Evolutionary conservation across 2,888 invertebrate species (phyloP).

Genomic region (Nephrotoma guestfalica): DNA sequence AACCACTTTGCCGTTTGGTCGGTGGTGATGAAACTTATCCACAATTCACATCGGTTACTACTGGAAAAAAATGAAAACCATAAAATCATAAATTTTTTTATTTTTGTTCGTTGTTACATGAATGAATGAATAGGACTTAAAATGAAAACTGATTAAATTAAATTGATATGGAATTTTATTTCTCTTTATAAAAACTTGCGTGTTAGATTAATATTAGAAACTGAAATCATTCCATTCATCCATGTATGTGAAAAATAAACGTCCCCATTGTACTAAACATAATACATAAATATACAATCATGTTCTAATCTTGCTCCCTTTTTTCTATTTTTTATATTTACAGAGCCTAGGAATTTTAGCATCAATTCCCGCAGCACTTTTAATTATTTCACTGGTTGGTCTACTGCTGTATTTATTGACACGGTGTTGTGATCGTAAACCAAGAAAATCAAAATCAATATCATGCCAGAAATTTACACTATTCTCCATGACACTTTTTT

Average conservation of each 20-base stretch:
- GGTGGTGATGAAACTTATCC: too few species aligned
- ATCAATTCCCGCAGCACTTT: slow-evolving; percentile 82
- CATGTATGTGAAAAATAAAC: background rate
- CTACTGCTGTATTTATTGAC: slow-evolving; percentile 85
- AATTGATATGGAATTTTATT: background rate
- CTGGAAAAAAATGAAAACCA: background rate
- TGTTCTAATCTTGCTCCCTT: background rate
- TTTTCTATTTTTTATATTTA: slow-evolving; percentile 22
- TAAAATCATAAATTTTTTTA: background rate
- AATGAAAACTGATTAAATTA: background rate
- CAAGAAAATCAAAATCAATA: slow-evolving; percentile 42
- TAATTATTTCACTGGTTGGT: slow-evolving; percentile 76
- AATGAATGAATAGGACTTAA: background rate
- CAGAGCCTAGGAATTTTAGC: slow-evolving; percentile 89
- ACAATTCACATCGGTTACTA: too few species aligned
- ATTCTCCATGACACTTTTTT: slow-evolving; percentile 52
- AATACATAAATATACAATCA: background rate
- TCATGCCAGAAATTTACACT: slow-evolving; percentile 32
- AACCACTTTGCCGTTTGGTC: too few species aligned
- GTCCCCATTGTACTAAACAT: background rate
- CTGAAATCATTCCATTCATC: background rate
- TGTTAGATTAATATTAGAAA: background rate
- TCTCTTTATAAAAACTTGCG: background rate
- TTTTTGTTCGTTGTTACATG: background rate
- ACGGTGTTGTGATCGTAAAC: slow-evolving; percentile 89